A percentile compares a stretch with the other conserved stretches of the same genome.
These are phyloP conservation scores for Acrocephalus scirpaceus DNA, from an alignment of 2,797 vertebrate species.

Conservation along the genomic window DNA sequence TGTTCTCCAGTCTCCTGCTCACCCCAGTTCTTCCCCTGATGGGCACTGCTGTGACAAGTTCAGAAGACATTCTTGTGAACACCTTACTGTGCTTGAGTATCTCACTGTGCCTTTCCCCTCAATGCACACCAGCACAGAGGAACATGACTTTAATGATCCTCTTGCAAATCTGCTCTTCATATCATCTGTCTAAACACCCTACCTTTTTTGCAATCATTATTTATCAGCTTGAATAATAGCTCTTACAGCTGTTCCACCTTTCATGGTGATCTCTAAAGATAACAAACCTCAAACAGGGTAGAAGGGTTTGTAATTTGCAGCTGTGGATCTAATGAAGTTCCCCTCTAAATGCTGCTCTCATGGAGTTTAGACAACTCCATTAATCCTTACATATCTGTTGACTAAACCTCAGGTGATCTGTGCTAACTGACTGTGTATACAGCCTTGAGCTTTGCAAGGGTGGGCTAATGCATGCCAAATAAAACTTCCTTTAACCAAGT, in stretches of 20 bases:
- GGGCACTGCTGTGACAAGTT: not conserved
- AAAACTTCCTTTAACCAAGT: not conserved
- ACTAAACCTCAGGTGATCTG: not conserved
- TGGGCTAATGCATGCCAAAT: not conserved
- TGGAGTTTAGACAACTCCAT: not conserved
- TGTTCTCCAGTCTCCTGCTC: not conserved
- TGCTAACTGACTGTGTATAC: not conserved
- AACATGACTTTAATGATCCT: not conserved
- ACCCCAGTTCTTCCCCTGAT: not conserved
- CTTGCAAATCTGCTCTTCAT: not conserved
- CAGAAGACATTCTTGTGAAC: not conserved
- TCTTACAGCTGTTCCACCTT: not conserved
- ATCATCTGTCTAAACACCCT: not conserved
- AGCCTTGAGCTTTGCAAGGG: conserved; percentile 29
- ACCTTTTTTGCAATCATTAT: not conserved
- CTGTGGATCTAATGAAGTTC: not conserved
- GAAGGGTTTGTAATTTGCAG: not conserved
- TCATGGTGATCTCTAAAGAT: not conserved
- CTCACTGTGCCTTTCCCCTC: not conserved
- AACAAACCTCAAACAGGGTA: not conserved
- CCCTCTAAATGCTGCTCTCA: not conserved
- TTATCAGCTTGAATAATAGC: not conserved
- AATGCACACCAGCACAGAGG: not conserved
- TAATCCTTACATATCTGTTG: not conserved
- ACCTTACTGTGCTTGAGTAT: not conserved